Conservation (phyloP, 64 coral and sea anemone genomes). For the Stichodactyla helianthus region DNA sequence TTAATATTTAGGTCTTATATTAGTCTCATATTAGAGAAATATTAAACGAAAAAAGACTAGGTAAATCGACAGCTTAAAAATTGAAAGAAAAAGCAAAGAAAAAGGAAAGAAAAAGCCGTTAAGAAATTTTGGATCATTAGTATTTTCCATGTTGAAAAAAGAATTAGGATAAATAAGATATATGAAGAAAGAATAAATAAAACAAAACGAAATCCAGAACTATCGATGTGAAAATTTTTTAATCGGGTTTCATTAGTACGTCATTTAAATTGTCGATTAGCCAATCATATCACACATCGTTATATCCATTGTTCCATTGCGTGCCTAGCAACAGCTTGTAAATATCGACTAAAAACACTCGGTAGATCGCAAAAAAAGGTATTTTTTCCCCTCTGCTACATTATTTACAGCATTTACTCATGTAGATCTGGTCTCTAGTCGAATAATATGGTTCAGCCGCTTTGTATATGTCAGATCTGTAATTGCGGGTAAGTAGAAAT, state of each 20-base stretch:
- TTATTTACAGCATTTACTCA: neutral
- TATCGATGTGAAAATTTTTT: neutral
- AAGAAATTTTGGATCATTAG: too few species aligned
- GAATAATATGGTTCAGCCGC: constrained; percentile 61
- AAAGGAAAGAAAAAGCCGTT: neutral
- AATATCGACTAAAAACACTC: neutral
- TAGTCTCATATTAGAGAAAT: too few species aligned
- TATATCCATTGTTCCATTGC: neutral
- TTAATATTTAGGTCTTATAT: too few species aligned
- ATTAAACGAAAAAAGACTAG: too few species aligned
- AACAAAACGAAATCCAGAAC: neutral
- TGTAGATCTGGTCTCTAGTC: neutral
- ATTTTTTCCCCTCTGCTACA: neutral
- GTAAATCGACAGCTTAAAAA: neutral
- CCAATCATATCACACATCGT: neutral
- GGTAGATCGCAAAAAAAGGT: neutral
- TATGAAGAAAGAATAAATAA: neutral
- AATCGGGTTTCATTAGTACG: neutral
- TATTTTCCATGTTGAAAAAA: too few species aligned
- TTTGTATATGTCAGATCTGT: constrained; percentile 99
- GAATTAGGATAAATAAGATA: neutral
- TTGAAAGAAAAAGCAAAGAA: neutral
- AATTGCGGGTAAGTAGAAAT: constrained; percentile 86
- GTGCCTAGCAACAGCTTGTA: neutral
- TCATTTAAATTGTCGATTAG: neutral